Evolutionary conservation across 2,797 vertebrate genomes (phyloP).

Genomic region (Danio tinwini): DNA sequence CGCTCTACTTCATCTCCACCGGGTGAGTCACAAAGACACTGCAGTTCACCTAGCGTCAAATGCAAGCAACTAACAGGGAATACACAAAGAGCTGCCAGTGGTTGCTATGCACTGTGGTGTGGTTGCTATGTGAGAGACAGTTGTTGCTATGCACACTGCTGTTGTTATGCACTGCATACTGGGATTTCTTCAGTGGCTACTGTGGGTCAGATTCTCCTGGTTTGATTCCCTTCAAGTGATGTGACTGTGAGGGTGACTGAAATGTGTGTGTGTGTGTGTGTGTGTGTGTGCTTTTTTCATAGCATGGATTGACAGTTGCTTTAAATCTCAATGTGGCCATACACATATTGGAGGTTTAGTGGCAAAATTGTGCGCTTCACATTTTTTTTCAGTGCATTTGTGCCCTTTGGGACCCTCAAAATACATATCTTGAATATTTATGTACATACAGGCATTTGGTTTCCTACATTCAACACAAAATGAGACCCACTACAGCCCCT

Average conservation of each 20-base stretch:
- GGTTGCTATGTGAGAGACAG: constrained; percentile 50
- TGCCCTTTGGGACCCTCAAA: background rate
- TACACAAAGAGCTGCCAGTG: constrained; percentile 53
- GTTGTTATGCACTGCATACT: constrained; percentile 47
- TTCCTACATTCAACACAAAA: constrained; percentile 59
- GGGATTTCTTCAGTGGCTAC: constrained; percentile 36
- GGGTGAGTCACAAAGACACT: constrained; percentile 53
- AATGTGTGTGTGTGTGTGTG: constrained; percentile 8
- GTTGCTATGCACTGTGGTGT: constrained; percentile 59
- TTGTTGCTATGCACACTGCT: constrained; percentile 53
- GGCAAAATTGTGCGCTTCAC: background rate
- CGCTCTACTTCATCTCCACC: constrained; percentile 46
- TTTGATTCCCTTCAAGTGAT: constrained; percentile 24
- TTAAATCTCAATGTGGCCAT: background rate
- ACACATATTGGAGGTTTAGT: background rate
- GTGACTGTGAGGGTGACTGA: constrained; percentile 8
- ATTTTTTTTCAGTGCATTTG: constrained; percentile 15
- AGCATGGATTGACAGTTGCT: background rate
- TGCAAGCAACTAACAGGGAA: constrained; percentile 38
- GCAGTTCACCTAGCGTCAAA: constrained; percentile 47
- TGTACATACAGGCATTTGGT: constrained; percentile 32
- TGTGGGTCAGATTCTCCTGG: constrained; percentile 18
- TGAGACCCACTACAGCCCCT: constrained; percentile 60
- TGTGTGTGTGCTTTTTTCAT: constrained; percentile 37
- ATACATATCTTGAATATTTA: constrained; percentile 30